A percentile compares a stretch with the other conserved stretches of the same genome.
Conservation (phyloP, 1,140 invertebrate species). For the Musca domestica region DNA sequence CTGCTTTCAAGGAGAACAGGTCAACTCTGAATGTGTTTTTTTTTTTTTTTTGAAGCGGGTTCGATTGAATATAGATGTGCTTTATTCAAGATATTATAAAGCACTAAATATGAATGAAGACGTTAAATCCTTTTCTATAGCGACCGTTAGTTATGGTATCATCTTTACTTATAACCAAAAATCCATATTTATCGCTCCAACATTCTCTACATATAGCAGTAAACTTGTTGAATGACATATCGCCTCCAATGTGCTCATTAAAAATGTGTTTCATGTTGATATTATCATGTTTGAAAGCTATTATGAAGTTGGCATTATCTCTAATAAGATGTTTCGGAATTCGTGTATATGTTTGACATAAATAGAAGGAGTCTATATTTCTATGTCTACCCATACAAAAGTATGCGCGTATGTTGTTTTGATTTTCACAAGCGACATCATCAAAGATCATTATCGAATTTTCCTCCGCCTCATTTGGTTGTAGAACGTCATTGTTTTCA, state of each 20-base stretch:
- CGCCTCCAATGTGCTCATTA: slow-evolving; percentile 45
- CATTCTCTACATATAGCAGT: slow-evolving; percentile 33
- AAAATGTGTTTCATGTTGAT: slow-evolving; percentile 52
- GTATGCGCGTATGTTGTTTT: slow-evolving; percentile 40
- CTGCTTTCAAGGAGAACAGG: too few species aligned
- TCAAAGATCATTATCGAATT: slow-evolving; percentile 51
- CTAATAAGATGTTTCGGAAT: slow-evolving; percentile 52
- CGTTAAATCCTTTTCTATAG: slow-evolving; percentile 39
- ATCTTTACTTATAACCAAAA: slow-evolving; percentile 42
- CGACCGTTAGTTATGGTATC: slow-evolving; percentile 32
- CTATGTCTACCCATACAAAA: slow-evolving; percentile 50
- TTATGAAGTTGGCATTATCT: slow-evolving; percentile 51
- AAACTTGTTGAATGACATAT: slow-evolving; percentile 44
- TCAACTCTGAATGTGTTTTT: too few species aligned
- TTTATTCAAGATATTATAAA: too few species aligned
- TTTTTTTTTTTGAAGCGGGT: too few species aligned
- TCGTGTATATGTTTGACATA: slow-evolving; percentile 48
- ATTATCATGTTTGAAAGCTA: slow-evolving; percentile 52
- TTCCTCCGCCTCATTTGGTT: slow-evolving; percentile 27
- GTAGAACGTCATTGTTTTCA: slow-evolving; percentile 20
- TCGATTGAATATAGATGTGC: too few species aligned
- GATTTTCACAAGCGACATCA: slow-evolving; percentile 47
- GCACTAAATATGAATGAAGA: too few species aligned
- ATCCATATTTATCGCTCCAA: slow-evolving; percentile 38
- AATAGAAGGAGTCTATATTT: slow-evolving; percentile 48